These are phyloP conservation scores for Anneissia japonica DNA, from an alignment of 35 echinoderm and acorn worm species.

Conservation along the genomic window DNA sequence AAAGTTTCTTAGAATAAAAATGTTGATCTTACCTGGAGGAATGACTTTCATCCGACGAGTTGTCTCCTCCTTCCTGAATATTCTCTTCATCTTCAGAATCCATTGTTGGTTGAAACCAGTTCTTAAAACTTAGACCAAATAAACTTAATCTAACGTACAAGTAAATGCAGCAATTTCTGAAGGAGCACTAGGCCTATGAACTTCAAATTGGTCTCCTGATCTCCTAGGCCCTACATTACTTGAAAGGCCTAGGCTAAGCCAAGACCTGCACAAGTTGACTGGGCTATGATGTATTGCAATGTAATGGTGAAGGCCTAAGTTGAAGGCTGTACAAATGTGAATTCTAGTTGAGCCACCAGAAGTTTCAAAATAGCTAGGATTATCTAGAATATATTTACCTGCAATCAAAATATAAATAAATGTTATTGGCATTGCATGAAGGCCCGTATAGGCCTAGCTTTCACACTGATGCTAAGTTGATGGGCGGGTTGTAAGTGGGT, in stretches of 20 bases:
- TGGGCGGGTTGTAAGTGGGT: too few species aligned
- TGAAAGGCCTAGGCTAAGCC: not conserved
- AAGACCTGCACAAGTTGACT: too few species aligned
- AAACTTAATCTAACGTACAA: too few species aligned
- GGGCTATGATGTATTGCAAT: too few species aligned
- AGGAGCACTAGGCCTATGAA: not conserved
- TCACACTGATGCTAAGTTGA: too few species aligned
- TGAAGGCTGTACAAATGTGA: too few species aligned
- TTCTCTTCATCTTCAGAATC: not conserved
- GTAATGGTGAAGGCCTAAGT: too few species aligned
- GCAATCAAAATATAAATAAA: not conserved
- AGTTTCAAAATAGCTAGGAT: not conserved
- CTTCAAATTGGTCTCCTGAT: not conserved
- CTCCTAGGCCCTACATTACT: not conserved
- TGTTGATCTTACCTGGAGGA: not conserved
- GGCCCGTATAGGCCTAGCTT: too few species aligned
- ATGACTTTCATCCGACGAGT: not conserved
- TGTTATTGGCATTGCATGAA: too few species aligned
- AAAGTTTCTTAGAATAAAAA: too few species aligned
- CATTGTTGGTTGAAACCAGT: not conserved
- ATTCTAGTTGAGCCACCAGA: too few species aligned
- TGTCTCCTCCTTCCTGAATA: not conserved
- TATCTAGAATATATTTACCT: not conserved
- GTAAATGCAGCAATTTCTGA: not conserved
- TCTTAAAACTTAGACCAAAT: too few species aligned